Conservation (phyloP, 2,888 invertebrate genomes). For the Tortricodes alternella region DNA sequence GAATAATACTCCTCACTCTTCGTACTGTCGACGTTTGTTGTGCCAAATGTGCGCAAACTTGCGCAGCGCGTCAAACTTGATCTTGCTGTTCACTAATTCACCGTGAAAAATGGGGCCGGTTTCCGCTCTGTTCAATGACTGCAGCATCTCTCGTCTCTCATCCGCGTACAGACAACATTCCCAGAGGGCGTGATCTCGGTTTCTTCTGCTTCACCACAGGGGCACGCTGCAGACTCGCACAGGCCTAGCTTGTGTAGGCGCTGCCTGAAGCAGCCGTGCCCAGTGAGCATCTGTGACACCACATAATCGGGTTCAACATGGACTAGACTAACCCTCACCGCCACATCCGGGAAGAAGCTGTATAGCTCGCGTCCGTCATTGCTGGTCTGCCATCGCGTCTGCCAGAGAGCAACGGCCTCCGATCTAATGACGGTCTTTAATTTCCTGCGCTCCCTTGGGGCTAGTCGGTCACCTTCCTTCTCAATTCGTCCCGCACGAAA, state of each 20-base stretch:
- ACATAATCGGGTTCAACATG: constrained; percentile 19
- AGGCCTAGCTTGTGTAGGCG: constrained; percentile 8
- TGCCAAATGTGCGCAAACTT: not conserved
- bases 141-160: not conserved
- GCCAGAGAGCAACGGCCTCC: not conserved
- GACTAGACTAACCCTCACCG: not conserved
- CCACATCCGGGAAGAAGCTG: constrained; percentile 29
- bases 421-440: not conserved
- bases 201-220: not conserved
- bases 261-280: constrained; percentile 19
- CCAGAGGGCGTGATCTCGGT: not conserved
- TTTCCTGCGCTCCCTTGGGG: not conserved
- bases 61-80: not conserved
- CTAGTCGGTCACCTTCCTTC: not conserved
- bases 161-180: not conserved
- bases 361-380: not conserved
- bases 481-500: not conserved
- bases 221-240: not conserved
- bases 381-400: not conserved
- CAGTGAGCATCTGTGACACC: constrained; percentile 18
- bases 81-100: not conserved
- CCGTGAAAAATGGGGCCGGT: not conserved
- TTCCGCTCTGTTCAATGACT: not conserved
- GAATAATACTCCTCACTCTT: not conserved
- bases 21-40: not conserved